These are phyloP conservation scores for Lateolabrax maculatus DNA, from an alignment of 2,797 vertebrate species.

Conservation along the genomic window DNA sequence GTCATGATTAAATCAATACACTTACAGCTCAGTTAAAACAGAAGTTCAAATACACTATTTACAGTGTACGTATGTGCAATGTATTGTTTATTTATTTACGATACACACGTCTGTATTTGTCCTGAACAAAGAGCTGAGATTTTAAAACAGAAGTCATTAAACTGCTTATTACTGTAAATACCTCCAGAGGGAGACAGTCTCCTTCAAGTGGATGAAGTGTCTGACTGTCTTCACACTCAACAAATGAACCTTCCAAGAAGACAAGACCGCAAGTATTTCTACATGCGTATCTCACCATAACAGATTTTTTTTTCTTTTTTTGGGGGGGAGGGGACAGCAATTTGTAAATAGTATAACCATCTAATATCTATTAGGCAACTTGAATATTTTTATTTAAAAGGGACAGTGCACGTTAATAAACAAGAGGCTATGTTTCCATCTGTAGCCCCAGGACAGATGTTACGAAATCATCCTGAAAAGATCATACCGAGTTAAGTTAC, in stretches of 20 bases:
- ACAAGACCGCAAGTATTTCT: not conserved
- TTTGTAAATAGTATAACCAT: not conserved
- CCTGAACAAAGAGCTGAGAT: not conserved
- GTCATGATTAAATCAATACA: not conserved
- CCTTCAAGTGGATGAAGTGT: not conserved
- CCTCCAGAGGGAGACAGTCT: constrained; percentile 52
- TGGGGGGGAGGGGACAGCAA: no score
- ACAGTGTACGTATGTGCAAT: not conserved
- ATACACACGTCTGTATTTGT: not conserved
- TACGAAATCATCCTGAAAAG: not conserved
- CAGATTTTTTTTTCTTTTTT: no score
- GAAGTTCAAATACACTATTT: not conserved
- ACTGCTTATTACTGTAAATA: not conserved
- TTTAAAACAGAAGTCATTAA: not conserved
- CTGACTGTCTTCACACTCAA: not conserved
- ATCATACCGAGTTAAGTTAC: not conserved
- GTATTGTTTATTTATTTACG: not conserved
- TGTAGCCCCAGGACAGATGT: not conserved
- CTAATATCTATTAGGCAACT: not conserved
- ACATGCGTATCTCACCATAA: not conserved
- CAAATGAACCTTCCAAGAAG: not conserved
- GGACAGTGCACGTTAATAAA: not conserved
- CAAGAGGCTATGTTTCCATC: not conserved
- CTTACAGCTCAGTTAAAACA: not conserved
- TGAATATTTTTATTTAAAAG: not conserved